Conservation (phyloP, 2,888 invertebrate genomes). For the Koerneria pararmatus region DNA sequence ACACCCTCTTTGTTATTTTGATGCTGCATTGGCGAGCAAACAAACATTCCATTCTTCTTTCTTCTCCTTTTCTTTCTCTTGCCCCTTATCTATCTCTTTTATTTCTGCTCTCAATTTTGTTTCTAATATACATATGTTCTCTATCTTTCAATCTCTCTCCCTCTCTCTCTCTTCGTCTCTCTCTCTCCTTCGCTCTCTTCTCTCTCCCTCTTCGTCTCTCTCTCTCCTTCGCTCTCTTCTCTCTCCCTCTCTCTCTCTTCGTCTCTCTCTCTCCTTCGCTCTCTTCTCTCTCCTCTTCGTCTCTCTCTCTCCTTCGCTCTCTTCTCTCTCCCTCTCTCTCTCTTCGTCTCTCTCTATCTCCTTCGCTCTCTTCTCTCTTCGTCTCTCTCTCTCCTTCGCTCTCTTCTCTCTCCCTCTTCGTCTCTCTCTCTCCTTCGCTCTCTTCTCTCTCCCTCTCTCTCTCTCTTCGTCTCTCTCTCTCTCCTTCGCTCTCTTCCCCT, state of each 20-base stretch:
- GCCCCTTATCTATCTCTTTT: too few species aligned
- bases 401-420: neutral
- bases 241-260: neutral
- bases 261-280: neutral
- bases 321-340: neutral
- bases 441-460: neutral
- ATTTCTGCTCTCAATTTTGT: too few species aligned
- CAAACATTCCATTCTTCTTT: too few species aligned
- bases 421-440: neutral
- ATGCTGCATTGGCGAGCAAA: too few species aligned
- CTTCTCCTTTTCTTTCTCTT: too few species aligned
- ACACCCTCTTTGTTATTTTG: too few species aligned
- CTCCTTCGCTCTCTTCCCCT: neutral
- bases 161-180: constrained; percentile 1
- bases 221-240: neutral
- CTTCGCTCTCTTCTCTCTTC: neutral
- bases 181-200: neutral
- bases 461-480: neutral
- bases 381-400: neutral
- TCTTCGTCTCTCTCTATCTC: neutral
- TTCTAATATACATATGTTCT: neutral
- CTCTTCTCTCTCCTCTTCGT: neutral
- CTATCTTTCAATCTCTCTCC: neutral
- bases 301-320: neutral
- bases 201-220: neutral